Conservation (phyloP, 2,888 invertebrate genomes). For the Julus scandinavius region DNA sequence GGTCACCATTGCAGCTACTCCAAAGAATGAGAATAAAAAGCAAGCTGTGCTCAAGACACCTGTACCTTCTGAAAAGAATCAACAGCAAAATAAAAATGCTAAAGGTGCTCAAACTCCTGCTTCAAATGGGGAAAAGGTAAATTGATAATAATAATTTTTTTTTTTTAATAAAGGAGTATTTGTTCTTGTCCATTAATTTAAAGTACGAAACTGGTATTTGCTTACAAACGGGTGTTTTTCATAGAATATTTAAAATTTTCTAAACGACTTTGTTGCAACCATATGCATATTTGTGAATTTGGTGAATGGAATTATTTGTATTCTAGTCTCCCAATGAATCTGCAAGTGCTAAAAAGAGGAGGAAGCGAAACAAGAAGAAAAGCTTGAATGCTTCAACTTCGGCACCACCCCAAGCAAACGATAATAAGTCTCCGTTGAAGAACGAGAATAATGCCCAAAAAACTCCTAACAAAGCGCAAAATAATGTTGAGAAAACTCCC, state of each 20-base stretch:
- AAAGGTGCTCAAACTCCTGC: neutral
- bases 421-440: neutral
- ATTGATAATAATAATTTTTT: no score
- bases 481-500: slow-evolving; percentile 36
- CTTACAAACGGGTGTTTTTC: no score
- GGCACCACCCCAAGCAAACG: neutral
- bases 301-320: slow-evolving; percentile 57
- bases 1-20: neutral
- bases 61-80: neutral
- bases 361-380: slow-evolving; percentile 26
- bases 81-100: neutral
- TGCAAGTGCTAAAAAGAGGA: neutral
- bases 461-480: neutral
- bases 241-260: no score
- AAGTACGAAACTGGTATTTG: no score
- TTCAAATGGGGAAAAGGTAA: neutral
- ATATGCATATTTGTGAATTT: no score
- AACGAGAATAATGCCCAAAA: neutral
- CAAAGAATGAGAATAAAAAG: neutral
- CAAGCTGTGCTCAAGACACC: neutral
- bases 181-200: no score
- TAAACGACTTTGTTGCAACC: no score
- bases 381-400: neutral
- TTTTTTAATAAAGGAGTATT: no score
- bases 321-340: slow-evolving; percentile 9